Base-by-base conservation (phyloP, 2,113 vertebrate species). In the Muntiacus reevesi region DNA sequence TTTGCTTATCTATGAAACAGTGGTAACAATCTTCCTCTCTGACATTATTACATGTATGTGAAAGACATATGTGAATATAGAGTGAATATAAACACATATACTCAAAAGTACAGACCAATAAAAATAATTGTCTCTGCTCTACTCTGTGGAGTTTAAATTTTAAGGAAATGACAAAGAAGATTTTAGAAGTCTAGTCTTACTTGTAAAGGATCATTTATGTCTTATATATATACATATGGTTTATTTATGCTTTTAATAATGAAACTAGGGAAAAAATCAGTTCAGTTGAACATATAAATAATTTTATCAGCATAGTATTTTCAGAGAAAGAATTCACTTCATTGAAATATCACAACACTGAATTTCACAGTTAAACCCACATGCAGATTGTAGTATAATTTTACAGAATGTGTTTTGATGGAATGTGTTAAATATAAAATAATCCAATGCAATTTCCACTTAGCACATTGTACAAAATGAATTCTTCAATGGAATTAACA, bases 321-420 rank as follows among this genome's bases (percentile, higher is more conserved):
- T 62, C 71, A 84, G 47, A 93, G 89, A 96, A 95, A 95, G 78
- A 93, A 94, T 78, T 79, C n/a, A 94, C 45, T 93, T 93, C 89
- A 94, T 94, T 76, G 86, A 96, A 97, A 91, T 84, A 97, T 91
- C 91, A 93, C 95, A 97, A 95, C 47, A 95, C 83, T 74, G 67
- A 98, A 95, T 97, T 97, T 96, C 97, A 97, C 82, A 97, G 88
- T 91, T 95, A 98, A 98, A 91, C 54, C 45, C 62, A 93, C 88
- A 94, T 94, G 93, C 93, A 97, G 47, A 96, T 52, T 95, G 47
- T 55, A 89, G 78, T 95, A 97, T 89, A 86, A 55, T 54, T 50
- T 91, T 89, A 55, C 91, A 95, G 89, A 88, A 94, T 79, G 57
- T 94, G 57, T 92, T 91, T 94, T 86, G 30, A 89, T 52, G 40